A percentile compares a stretch with the other conserved stretches of the same genome.
phyloP scores from a whole-genome alignment of 2,797 vertebrate genomes.

The Cuniculus paca region DNA sequence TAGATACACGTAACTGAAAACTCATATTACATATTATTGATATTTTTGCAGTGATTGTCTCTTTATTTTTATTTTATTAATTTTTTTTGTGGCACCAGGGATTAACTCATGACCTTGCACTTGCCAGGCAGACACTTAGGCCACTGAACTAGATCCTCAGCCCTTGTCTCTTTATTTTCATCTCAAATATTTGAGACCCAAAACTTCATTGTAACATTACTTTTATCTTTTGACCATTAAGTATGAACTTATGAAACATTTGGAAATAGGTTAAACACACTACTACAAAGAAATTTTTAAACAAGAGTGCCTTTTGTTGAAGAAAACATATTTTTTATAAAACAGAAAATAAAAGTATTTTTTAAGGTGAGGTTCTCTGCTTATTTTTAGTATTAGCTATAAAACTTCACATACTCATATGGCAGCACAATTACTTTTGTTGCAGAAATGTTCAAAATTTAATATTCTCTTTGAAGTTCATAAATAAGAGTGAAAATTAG shows the following conservation, averaged over 20 bases:
- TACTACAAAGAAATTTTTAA: constrained; percentile 21
- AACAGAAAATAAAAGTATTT: constrained; percentile 54
- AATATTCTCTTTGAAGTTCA: constrained; percentile 65
- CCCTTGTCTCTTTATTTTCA: constrained; percentile 57
- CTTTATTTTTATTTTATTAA: constrained; percentile 65
- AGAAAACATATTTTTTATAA: constrained; percentile 59
- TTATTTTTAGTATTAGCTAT: constrained; percentile 46
- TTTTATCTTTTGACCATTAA: constrained; percentile 63
- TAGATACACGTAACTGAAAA: constrained; percentile 42
- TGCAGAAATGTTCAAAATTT: constrained; percentile 27
- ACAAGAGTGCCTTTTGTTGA: constrained; percentile 43
- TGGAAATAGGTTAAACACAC: not conserved
- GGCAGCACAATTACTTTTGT: constrained; percentile 23
- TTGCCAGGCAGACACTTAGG: no score
- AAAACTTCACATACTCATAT: constrained; percentile 41
- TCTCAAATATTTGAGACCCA: constrained; percentile 25
- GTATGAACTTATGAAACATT: constrained; percentile 46
- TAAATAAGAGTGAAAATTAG: constrained; percentile 25
- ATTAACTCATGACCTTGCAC: no score
- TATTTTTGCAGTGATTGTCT: constrained; percentile 56
- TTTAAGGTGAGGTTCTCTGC: constrained; percentile 1
- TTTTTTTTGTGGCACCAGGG: no score
- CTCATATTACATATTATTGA: not conserved
- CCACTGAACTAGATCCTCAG: no score
- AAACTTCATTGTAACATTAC: constrained; percentile 62